Evolutionary conservation across 2,113 vertebrate genomes (phyloP), one percentile per base, ranked within the genome.

Genomic region (Furnarius figulus): DNA sequence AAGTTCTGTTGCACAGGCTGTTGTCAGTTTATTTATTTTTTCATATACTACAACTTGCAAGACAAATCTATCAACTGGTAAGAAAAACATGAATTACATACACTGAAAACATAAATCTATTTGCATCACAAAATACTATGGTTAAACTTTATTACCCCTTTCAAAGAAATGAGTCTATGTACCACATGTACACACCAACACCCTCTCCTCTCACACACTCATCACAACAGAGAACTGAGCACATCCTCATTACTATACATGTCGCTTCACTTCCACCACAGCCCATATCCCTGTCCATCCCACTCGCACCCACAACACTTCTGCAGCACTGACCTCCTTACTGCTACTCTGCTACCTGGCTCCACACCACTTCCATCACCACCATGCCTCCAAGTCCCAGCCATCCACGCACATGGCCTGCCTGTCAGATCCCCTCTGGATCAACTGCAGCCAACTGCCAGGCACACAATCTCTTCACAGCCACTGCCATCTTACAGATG

Each of bases 211-310:
- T 40, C 44, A 22, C 15, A 12, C 3, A 2, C 15, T 39, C 31
- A 23, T 42, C 4, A 1, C 4, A 3, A 39, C 17, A 14, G 42
- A 66, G 58, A 42, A 5, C 37, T 55, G 52, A 21, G 17, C 35
- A 28, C 0, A 0, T 42, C 14, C 0, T 35, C 55, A 19, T 5
- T 1, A 1, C 52, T 14, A 11, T 1, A 49, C 0, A 0, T 1
- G 1, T 14, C 8, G 0, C 59, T 72, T 56, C 53, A 28, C 7
- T 44, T 42, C 61, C 2, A 2, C 37, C 0, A 0, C 35, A 25
- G 73, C 7, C 9, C 40, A 12, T 0, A 0, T 16, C 44, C 62
- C 67, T 3, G 20, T 11, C 42, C 59, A 37, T 9, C 40, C 50
- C 42, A 10, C 23, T 22, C 1, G 0, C 4, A 1, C 5, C 27